These are phyloP conservation scores for Geodia barretti DNA, from an alignment of 37 sponge, comb jelly and placozoan species.

Conservation along the genomic window DNA sequence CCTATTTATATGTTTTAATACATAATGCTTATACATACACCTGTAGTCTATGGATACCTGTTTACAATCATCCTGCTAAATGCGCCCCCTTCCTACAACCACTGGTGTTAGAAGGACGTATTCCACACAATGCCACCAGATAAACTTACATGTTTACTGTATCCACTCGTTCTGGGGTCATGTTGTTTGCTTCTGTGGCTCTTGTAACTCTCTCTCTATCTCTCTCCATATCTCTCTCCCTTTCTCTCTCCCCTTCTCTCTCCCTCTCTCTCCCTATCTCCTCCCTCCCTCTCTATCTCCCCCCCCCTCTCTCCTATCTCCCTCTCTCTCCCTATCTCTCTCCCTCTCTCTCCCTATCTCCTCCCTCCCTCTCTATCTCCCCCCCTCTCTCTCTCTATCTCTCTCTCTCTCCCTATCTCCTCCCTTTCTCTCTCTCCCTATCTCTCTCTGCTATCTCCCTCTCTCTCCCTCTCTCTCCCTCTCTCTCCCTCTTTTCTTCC, in stretches of 20 bases:
- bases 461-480: neutral
- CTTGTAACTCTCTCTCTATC: neutral
- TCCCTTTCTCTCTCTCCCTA: neutral
- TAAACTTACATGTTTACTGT: slow-evolving; percentile 8
- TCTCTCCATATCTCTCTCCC: slow-evolving; percentile 27
- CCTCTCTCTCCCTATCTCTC: slow-evolving; percentile 8
- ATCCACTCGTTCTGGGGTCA: neutral
- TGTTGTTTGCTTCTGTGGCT: neutral
- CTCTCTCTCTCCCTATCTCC: neutral
- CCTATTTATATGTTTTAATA: too few species aligned
- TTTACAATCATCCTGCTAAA: too few species aligned
- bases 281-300: neutral
- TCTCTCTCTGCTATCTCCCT: neutral
- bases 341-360: neutral
- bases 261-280: slow-evolving; percentile 40
- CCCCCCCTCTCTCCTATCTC: neutral
- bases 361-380: neutral
- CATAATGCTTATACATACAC: too few species aligned
- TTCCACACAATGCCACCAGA: too few species aligned
- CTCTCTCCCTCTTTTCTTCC: neutral
- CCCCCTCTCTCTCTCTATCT: neutral
- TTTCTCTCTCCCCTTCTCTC: slow-evolving; percentile 17
- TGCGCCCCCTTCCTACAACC: too few species aligned
- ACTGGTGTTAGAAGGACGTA: too few species aligned
- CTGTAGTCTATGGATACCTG: too few species aligned